phyloP scores from a whole-genome alignment of 2,888 invertebrate genomes.

The Oxytorus armatus region DNA sequence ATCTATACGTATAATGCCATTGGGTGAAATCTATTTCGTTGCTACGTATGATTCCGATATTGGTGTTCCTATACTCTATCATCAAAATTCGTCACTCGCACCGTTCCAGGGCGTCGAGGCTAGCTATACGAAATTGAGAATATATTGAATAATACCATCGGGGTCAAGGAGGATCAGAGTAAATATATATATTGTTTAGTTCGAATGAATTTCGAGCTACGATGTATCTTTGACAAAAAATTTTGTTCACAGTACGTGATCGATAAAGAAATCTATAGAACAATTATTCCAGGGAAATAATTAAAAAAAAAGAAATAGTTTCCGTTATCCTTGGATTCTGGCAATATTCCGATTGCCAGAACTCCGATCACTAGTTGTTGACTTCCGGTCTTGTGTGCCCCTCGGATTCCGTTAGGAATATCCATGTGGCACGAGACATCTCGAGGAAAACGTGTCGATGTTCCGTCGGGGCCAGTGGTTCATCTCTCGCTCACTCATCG shows the following conservation, averaged over 20 bases:
- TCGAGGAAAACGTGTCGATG: slow-evolving; percentile 4
- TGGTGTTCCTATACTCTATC: not conserved
- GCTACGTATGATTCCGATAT: not conserved
- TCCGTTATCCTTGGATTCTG: no score
- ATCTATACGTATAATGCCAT: no score
- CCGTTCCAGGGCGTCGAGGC: not conserved
- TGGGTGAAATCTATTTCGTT: slow-evolving; percentile 10
- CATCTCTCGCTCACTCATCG: not conserved
- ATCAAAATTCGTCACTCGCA: no score
- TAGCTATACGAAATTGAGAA: not conserved
- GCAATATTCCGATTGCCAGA: not conserved
- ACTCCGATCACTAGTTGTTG: not conserved
- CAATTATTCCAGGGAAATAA: no score
- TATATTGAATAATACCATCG: not conserved
- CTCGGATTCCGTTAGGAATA: not conserved
- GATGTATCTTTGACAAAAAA: no score
- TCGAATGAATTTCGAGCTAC: no score
- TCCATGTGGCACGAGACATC: not conserved
- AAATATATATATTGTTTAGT: no score
- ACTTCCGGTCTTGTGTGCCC: not conserved
- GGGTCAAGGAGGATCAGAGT: no score
- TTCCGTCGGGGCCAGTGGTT: not conserved
- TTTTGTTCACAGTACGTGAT: no score
- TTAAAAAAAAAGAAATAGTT: not conserved
- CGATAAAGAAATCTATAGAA: no score